Base-by-base conservation (phyloP, 1,140 invertebrate species). In the Onthophagus taurus region DNA sequence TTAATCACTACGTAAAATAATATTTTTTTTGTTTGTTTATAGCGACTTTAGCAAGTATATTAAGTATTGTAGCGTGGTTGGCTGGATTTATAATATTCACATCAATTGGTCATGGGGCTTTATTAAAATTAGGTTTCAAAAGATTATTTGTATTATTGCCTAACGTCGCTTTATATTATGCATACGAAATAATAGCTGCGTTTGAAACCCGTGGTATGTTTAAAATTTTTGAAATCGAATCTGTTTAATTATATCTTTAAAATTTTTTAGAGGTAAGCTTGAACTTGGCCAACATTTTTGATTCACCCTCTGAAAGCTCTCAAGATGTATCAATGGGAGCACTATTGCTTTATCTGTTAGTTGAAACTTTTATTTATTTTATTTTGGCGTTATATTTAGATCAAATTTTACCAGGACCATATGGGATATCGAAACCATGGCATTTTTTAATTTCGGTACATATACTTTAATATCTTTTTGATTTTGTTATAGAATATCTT, bases 181-280 rank as follows among this genome's bases (percentile, higher is more conserved):
- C 58, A 16, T 65, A 56, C 31, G 30, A 48, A 16, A 34, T 53
- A n/a, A 58, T 65, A 20, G 45, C 52, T 7, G n/a, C 49, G n/a
- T 64, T 53, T 47, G 63, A 65, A 51, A 45, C 41, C 11, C 51
- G 53, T 54, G 53, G 61, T 61, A 52, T 23, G 34, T 43, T 16
- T n/a, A 8, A n/a, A 14, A 3, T 4, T 4, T n/a, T 9, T n/a
- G 12, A 4, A 37, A 3, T 23, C 9, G 18, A 4, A 7, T n/a
- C 20, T 7, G 9, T n/a, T 11, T 12, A 3, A n/a, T 4, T 20
- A 4, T 13, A 9, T 37, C 8, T 21, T 4, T 3, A n/a, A 11
- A 6, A 21, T 1, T n/a, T 23, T 23, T 11, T 12, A 37, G 35
- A 37, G 12, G 23, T 12, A 7, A 19, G 14, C 23, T 19, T 37